Evolutionary conservation across 1,140 invertebrate species (phyloP).

Genomic region (Telenomus remus): DNA sequence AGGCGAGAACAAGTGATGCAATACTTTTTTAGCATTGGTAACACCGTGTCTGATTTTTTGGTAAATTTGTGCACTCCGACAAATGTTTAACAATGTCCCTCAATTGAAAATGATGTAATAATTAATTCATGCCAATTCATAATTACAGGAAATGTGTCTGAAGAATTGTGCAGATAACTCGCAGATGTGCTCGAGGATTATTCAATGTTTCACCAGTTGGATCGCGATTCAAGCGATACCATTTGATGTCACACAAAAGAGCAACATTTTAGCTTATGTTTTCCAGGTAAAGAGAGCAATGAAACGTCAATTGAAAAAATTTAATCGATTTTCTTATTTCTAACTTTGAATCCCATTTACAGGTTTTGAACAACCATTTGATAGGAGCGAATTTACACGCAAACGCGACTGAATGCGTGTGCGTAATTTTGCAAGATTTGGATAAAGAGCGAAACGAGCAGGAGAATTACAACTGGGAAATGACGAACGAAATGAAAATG

Average conservation of each 20-base stretch:
- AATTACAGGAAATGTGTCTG: conserved; percentile 79
- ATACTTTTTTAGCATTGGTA: conserved; percentile 82
- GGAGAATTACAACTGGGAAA: conserved; percentile 70
- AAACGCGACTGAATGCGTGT: conserved; percentile 92
- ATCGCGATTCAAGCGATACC: conserved; percentile 83
- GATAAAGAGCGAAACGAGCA: conserved; percentile 83
- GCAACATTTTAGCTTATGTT: conserved; percentile 81
- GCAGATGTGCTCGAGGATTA: conserved; percentile 78
- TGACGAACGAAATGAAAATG: conserved; percentile 78
- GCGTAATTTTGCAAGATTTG: conserved; percentile 86
- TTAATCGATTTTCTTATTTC: no score
- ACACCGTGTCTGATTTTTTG: conserved; percentile 84
- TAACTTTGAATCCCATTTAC: no score
- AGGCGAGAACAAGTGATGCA: conserved; percentile 87
- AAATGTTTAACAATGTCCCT: no score
- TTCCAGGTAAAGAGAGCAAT: conserved; percentile 75
- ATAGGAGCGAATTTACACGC: conserved; percentile 87
- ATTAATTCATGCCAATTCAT: not conserved
- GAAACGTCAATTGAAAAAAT: no score
- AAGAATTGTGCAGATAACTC: conserved; percentile 77
- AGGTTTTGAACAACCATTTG: conserved; percentile 79
- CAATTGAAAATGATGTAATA: no score
- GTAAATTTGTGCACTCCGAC: conserved; percentile 72
- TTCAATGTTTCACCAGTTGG: conserved; percentile 89
- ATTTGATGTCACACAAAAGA: conserved; percentile 80